A percentile compares a stretch with the other conserved stretches of the same genome.
Evolutionary conservation across 1,140 invertebrate species (phyloP).

Genomic region (Ylistrum balloti): DNA sequence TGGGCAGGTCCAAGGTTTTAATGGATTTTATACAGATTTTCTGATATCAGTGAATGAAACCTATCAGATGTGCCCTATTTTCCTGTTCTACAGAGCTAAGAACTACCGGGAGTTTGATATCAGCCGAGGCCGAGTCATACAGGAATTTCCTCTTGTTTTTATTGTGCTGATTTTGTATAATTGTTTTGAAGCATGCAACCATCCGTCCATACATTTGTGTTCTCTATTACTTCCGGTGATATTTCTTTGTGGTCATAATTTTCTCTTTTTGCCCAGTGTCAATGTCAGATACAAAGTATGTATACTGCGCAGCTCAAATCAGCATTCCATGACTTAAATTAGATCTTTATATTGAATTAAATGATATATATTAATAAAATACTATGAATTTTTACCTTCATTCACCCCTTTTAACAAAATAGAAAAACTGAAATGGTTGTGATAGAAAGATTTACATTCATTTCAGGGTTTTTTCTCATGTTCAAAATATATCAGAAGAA

Average conservation of each 20-base stretch:
- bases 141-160: constrained; percentile 27
- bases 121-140: neutral
- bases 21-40: constrained; percentile 21
- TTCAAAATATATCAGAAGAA: neutral
- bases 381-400: neutral
- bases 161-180: neutral
- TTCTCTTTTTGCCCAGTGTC: neutral
- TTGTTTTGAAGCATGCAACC: neutral
- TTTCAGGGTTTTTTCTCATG: neutral
- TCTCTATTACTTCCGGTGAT: neutral
- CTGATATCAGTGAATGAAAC: neutral
- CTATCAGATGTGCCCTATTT: neutral
- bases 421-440: neutral
- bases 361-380: neutral
- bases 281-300: neutral
- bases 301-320: neutral
- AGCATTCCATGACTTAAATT: constrained; percentile 7
- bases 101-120: neutral
- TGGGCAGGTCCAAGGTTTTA: neutral
- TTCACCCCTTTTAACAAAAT: neutral
- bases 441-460: neutral
- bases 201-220: neutral
- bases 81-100: neutral
- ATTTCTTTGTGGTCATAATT: neutral
- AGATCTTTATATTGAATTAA: neutral